phyloP scores from a whole-genome alignment of 1,140 invertebrate species.

The Drosophila novamexicana region DNA sequence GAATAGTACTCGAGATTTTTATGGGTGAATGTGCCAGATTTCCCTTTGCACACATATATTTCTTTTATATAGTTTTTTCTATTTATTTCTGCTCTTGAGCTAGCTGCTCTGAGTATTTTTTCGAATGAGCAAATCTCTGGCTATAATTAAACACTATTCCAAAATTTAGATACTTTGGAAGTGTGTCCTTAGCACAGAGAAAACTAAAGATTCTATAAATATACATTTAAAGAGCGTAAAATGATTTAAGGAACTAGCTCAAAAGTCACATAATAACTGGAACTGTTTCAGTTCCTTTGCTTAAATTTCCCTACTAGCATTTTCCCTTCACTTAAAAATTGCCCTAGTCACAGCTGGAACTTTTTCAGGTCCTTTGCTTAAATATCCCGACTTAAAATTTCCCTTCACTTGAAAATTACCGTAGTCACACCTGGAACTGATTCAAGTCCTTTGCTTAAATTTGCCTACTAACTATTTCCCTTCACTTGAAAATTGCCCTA shows the following conservation, averaged over 20 bases:
- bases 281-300: background rate
- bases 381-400: background rate
- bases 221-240: no score
- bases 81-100: conserved; percentile 23
- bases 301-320: background rate
- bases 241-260: no score
- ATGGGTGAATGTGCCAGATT: conserved; percentile 16
- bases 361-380: background rate
- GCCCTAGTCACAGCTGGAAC: background rate
- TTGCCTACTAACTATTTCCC: background rate
- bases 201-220: background rate
- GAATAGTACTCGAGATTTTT: conserved; percentile 4
- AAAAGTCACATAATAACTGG: background rate
- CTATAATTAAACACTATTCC: conserved; percentile 59
- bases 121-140: conserved; percentile 45
- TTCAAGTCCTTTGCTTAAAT: background rate
- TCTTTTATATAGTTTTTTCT: conserved; percentile 10
- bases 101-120: conserved; percentile 18
- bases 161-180: conserved; percentile 28
- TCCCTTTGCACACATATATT: conserved; percentile 31
- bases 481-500: background rate
- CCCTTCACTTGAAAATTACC: background rate
- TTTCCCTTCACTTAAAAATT: background rate
- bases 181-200: background rate
- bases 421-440: background rate